These are phyloP conservation scores for Dolichomitus sp. DNA, from an alignment of 2,888 invertebrate genomes.

Conservation along the genomic window DNA sequence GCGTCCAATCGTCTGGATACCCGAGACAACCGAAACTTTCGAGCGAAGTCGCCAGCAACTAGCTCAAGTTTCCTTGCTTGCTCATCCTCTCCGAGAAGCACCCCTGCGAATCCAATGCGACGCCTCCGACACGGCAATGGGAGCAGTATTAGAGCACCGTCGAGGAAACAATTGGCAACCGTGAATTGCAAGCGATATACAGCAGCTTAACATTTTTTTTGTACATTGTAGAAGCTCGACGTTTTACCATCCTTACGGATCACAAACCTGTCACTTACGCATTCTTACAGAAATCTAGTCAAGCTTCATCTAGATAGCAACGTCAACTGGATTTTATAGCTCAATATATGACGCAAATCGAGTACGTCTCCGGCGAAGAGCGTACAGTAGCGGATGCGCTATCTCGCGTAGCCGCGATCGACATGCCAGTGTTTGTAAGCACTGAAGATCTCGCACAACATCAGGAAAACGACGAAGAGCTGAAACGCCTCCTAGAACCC, in stretches of 20 bases:
- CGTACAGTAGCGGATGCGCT: conserved; percentile 43
- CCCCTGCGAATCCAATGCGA: conserved; percentile 5
- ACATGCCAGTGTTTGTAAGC: conserved; percentile 24
- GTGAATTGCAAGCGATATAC: conserved; percentile 52
- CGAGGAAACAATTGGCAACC: conserved; percentile 39
- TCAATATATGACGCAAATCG: conserved; percentile 37
- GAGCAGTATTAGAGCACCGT: conserved; percentile 41
- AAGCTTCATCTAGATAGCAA: conserved; percentile 32
- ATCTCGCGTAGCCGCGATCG: conserved; percentile 22
- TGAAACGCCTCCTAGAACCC: conserved; percentile 10
- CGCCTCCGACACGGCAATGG: conserved; percentile 43
- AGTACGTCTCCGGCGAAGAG: conserved; percentile 34
- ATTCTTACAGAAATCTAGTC: conserved; percentile 24
- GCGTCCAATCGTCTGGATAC: conserved; percentile 29
- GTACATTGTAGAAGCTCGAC: conserved; percentile 41
- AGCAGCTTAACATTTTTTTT: conserved; percentile 34
- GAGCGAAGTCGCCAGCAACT: conserved; percentile 24
- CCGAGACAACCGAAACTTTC: conserved; percentile 50
- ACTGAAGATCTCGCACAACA: conserved; percentile 23
- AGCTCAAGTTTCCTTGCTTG: conserved; percentile 16
- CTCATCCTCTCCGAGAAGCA: conserved; percentile 19
- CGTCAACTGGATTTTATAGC: conserved; percentile 48
- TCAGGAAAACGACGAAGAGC: conserved; percentile 37
- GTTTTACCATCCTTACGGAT: conserved; percentile 37
- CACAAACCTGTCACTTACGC: conserved; percentile 51